Conservation (phyloP, 1,140 invertebrate genomes). For the Drosophila gunungcola region DNA sequence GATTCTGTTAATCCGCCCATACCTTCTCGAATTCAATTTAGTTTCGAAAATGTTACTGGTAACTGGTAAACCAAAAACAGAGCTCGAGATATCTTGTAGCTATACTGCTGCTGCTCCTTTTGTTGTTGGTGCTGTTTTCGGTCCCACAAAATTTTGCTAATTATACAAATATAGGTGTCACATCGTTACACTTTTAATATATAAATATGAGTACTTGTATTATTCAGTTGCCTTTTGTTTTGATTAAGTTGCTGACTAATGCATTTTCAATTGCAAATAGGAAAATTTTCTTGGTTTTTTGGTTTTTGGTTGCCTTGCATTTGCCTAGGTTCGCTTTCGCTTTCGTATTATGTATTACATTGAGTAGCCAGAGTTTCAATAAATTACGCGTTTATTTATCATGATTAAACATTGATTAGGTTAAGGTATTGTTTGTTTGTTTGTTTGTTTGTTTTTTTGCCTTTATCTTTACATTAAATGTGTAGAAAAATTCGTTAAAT, state of each 20-base stretch:
- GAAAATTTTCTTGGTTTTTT: slow-evolving; percentile 41
- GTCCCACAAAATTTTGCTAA: slow-evolving; percentile 80
- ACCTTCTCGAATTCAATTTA: slow-evolving; percentile 22
- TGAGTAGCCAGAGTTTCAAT: slow-evolving; percentile 63
- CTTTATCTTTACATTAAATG: slow-evolving; percentile 76
- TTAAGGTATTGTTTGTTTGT: slow-evolving; percentile 36
- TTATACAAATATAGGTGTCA: slow-evolving; percentile 71
- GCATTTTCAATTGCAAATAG: slow-evolving; percentile 76
- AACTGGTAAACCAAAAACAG: slow-evolving; percentile 52
- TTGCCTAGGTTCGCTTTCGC: slow-evolving; percentile 64
- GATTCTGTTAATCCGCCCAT: slow-evolving; percentile 10
- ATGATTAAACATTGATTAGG: slow-evolving; percentile 68
- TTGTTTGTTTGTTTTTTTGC: slow-evolving; percentile 18
- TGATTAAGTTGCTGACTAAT: slow-evolving; percentile 79
- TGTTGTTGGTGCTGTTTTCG: slow-evolving; percentile 61
- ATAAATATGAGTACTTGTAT: slow-evolving; percentile 58
- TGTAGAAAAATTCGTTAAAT: slow-evolving; percentile 83
- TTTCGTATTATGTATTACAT: slow-evolving; percentile 38
- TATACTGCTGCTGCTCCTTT: slow-evolving; percentile 5
- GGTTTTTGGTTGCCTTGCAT: slow-evolving; percentile 35
- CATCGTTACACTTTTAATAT: slow-evolving; percentile 46
- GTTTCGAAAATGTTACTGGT: slow-evolving; percentile 18
- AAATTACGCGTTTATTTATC: slow-evolving; percentile 42
- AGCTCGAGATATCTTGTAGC: slow-evolving; percentile 20
- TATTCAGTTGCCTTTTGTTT: slow-evolving; percentile 74